Conservation (phyloP, 2,888 invertebrate species). For the Eupithecia subfuscata region DNA sequence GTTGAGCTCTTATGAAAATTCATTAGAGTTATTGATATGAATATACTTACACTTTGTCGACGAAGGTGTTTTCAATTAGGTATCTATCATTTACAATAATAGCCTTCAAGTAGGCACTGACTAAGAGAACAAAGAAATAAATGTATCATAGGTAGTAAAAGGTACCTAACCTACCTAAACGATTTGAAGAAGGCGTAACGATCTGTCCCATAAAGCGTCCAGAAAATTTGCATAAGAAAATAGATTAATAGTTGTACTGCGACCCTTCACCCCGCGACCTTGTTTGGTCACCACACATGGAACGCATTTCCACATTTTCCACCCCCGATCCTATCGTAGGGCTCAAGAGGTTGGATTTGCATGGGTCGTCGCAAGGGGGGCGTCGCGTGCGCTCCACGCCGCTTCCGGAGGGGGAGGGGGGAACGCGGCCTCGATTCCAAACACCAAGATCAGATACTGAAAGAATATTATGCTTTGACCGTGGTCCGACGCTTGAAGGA, state of each 20-base stretch:
- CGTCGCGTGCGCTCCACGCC: slow-evolving; percentile 73
- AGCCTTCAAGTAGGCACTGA: neutral
- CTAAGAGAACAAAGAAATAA: slow-evolving; percentile 3
- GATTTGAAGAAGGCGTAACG: slow-evolving; percentile 8
- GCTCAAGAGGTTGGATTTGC: slow-evolving; percentile 69
- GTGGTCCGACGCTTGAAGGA: slow-evolving; percentile 49
- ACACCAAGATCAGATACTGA: slow-evolving; percentile 70
- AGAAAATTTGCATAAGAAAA: slow-evolving; percentile 44
- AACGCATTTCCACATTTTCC: slow-evolving; percentile 68
- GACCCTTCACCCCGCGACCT: slow-evolving; percentile 59
- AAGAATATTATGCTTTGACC: slow-evolving; percentile 59
- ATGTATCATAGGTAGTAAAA: neutral
- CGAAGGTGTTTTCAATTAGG: slow-evolving; percentile 14
- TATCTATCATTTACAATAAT: neutral
- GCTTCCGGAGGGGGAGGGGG: slow-evolving; percentile 65
- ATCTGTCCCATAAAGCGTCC: slow-evolving; percentile 20
- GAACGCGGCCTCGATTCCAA: slow-evolving; percentile 69
- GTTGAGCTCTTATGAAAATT: slow-evolving; percentile 38
- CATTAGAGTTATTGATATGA: slow-evolving; percentile 31
- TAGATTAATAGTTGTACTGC: slow-evolving; percentile 44
- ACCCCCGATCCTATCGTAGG: slow-evolving; percentile 55
- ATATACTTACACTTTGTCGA: slow-evolving; percentile 14
- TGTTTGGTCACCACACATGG: slow-evolving; percentile 60
- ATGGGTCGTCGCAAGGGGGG: slow-evolving; percentile 70
- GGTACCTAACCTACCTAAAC: neutral